These are phyloP conservation scores for Electrophaes corylata DNA, from an alignment of 2,888 invertebrate species.

Conservation along the genomic window DNA sequence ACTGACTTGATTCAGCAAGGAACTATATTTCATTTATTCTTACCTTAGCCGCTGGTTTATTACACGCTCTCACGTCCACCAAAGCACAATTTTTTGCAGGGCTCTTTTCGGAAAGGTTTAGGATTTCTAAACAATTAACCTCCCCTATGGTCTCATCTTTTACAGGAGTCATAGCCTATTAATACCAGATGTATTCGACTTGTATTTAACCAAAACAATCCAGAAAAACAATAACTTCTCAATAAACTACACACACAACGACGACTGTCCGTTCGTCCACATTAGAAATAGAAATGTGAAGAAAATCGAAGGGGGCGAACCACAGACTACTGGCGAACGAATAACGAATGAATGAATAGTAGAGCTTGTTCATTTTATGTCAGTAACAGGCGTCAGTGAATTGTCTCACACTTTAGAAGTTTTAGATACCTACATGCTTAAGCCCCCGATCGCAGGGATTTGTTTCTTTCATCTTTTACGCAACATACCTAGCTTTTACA, in stretches of 20 bases:
- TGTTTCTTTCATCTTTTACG: no score
- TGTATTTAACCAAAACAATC: conserved; percentile 15
- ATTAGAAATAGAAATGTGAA: neutral
- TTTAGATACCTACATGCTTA: no score
- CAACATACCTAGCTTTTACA: no score
- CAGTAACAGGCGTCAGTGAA: no score
- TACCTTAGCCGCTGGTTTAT: conserved; percentile 87
- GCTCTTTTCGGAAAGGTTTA: conserved; percentile 78
- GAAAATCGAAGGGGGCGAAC: neutral
- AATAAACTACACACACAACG: conserved; percentile 35
- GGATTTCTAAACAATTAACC: conserved; percentile 76
- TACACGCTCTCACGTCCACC: conserved; percentile 88
- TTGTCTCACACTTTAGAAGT: no score
- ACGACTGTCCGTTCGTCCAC: conserved; percentile 39
- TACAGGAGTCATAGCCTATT: conserved; percentile 80
- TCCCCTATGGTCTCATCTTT: conserved; percentile 79
- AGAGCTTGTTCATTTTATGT: no score
- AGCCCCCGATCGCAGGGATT: no score
- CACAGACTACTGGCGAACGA: no score
- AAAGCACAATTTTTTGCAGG: conserved; percentile 77
- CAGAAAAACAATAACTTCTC: conserved; percentile 28
- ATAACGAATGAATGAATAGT: conserved; percentile 29
- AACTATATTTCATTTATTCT: conserved; percentile 43
- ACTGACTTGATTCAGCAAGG: neutral
- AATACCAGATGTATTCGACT: conserved; percentile 17